Conservation (phyloP, 2,113 vertebrate genomes). For the Thamnaconus septentrionalis region DNA sequence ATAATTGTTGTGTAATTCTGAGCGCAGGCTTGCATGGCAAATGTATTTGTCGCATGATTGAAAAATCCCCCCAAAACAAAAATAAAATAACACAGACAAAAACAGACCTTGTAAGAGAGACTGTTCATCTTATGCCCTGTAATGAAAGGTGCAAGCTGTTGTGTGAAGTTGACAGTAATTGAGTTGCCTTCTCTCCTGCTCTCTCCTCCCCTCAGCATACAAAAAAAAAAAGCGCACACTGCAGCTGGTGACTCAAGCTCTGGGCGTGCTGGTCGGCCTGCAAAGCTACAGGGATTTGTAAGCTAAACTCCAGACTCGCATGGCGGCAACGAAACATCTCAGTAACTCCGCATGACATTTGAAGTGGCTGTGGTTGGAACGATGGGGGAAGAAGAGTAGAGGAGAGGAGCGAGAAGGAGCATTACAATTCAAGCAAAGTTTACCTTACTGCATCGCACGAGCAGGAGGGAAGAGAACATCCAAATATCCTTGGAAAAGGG, state of each 20-base stretch:
- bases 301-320: conserved; percentile 65
- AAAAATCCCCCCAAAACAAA: no score
- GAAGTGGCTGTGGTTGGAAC: conserved; percentile 33
- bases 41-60: no score
- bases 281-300: conserved; percentile 66
- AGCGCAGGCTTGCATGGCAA: conserved; percentile 7
- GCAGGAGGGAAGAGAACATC: conserved; percentile 30
- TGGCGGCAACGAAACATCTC: conserved; percentile 52
- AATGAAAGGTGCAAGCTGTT: conserved; percentile 1
- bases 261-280: conserved; percentile 46
- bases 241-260: conserved; percentile 56
- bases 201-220: not conserved
- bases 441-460: conserved; percentile 16
- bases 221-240: conserved; percentile 9
- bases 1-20: conserved; percentile 50
- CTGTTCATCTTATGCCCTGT: no score
- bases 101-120: no score
- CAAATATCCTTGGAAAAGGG: no score
- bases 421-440: conserved; percentile 56
- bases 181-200: conserved; percentile 32
- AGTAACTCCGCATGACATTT: conserved; percentile 51
- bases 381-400: not conserved
- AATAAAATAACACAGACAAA: no score
- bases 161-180: conserved; percentile 39
- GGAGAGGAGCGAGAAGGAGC: conserved; percentile 29